Conservation (phyloP, 2,797 vertebrate species). For the Bradypus variegatus region DNA sequence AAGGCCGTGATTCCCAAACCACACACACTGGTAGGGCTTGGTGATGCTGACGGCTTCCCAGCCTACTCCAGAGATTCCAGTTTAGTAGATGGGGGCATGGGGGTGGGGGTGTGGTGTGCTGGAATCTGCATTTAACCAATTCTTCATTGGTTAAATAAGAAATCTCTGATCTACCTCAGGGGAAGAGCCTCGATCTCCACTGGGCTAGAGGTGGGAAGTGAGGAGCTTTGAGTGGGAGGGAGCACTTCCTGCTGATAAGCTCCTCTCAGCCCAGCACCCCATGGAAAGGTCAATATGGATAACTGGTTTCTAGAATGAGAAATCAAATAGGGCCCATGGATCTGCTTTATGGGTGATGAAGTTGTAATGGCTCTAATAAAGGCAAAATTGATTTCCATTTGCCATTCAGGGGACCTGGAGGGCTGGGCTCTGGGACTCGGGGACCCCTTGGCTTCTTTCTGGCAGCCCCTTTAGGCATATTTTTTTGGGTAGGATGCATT, state of each 20-base stretch:
- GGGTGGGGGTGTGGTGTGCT: not conserved
- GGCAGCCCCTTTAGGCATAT: not conserved
- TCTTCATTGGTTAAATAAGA: too few species aligned
- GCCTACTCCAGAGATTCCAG: not conserved
- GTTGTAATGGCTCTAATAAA: not conserved
- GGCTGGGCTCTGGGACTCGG: not conserved
- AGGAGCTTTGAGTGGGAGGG: fast-evolving
- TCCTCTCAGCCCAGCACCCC: not conserved
- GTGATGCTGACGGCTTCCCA: not conserved
- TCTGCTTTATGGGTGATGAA: not conserved
- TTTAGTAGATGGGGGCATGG: not conserved
- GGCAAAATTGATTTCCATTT: not conserved
- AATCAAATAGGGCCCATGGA: not conserved
- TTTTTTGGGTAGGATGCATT: not conserved
- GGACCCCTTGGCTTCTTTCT: not conserved
- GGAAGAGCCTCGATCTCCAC: not conserved
- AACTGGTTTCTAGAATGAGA: not conserved
- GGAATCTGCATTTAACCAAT: not conserved
- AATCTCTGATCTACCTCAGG: fast-evolving
- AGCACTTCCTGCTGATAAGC: not conserved
- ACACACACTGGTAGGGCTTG: not conserved
- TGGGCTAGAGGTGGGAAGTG: not conserved
- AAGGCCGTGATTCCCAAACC: not conserved
- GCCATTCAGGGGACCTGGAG: not conserved
- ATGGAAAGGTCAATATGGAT: not conserved